Evolutionary conservation across 2,113 vertebrate species (phyloP).

Genomic region (Mustelus asterias): DNA sequence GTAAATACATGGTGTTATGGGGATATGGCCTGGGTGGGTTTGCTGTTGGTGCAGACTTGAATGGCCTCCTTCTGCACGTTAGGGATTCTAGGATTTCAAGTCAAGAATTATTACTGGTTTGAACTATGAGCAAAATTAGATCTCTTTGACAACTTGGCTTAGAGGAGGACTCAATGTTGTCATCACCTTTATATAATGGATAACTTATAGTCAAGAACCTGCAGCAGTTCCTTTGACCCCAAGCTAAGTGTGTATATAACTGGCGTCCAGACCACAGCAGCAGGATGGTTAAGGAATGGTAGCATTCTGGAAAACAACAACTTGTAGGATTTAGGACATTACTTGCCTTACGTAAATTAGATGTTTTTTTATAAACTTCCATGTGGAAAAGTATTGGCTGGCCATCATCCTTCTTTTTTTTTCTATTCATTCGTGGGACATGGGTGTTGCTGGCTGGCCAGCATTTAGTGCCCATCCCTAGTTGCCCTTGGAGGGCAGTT

Average conservation of each 20-base stretch:
- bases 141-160: neutral
- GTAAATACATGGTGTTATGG: too few species aligned
- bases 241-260: neutral
- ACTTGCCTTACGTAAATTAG: neutral
- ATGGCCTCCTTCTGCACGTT: too few species aligned
- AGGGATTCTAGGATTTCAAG: neutral
- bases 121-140: neutral
- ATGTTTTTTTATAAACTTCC: neutral
- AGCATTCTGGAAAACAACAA: neutral
- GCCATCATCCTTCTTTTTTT: neutral
- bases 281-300: neutral
- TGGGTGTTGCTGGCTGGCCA: too few species aligned
- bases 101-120: neutral
- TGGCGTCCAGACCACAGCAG: neutral
- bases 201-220: neutral
- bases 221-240: neutral
- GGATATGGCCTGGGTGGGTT: too few species aligned
- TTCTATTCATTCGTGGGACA: too few species aligned
- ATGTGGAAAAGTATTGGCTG: neutral
- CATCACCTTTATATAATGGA: neutral
- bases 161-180: neutral
- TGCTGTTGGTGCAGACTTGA: too few species aligned
- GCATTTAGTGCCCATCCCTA: too few species aligned
- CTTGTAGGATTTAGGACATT: neutral
- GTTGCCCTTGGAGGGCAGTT: too few species aligned